These are phyloP conservation scores for Hycleus phaleratus DNA, from an alignment of 1,140 invertebrate genomes.

Conservation along the genomic window DNA sequence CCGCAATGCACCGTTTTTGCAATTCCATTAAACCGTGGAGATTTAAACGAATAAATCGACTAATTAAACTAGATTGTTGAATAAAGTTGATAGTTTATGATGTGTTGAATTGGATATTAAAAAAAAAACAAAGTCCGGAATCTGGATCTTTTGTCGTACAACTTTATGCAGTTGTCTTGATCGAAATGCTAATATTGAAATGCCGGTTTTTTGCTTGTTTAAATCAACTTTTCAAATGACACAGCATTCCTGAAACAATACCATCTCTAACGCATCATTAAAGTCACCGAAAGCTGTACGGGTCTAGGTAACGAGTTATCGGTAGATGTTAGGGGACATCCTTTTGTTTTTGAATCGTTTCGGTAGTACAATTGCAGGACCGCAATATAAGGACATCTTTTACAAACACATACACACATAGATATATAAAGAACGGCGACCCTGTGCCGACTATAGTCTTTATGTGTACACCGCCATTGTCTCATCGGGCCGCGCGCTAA, in stretches of 20 bases:
- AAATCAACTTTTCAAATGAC: not conserved
- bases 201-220: not conserved
- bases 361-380: constrained; percentile 4
- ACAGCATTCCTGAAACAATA: constrained; percentile 11
- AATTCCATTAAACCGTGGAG: too few species aligned
- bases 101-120: constrained; percentile 27
- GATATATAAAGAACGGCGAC: too few species aligned
- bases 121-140: constrained; percentile 29
- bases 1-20: too few species aligned
- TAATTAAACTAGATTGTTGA: not conserved
- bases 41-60: too few species aligned
- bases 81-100: constrained; percentile 24
- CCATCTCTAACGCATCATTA: constrained; percentile 6
- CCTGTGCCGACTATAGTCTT: not conserved
- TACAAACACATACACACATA: too few species aligned
- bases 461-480: constrained; percentile 24
- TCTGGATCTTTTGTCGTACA: constrained; percentile 7
- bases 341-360: constrained; percentile 5
- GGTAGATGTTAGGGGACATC: constrained; percentile 7
- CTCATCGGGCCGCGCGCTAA: constrained; percentile 21
- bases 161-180: too few species aligned
- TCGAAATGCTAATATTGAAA: too few species aligned
- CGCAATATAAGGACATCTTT: constrained; percentile 6
- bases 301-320: constrained; percentile 2
- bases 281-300: constrained; percentile 4